Conservation (phyloP, 2,113 vertebrate species). For the Anser cygnoides region DNA sequence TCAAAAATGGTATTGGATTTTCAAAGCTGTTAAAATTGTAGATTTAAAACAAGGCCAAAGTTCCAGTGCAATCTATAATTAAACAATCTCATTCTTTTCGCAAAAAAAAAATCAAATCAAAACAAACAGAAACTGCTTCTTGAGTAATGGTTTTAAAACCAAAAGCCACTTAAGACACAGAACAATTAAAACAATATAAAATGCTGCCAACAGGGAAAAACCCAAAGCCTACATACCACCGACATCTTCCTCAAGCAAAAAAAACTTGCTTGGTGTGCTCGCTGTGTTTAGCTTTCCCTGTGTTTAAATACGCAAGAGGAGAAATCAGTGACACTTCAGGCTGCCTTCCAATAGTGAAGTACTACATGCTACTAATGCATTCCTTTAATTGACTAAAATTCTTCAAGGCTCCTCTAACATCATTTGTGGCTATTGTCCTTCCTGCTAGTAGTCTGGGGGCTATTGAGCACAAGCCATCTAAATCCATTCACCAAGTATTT, state of each 20-base stretch:
- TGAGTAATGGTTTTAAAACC: slow-evolving; percentile 45
- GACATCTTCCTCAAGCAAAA: slow-evolving; percentile 7
- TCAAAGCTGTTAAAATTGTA: slow-evolving; percentile 7
- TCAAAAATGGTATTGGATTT: neutral
- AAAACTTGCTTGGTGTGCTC: neutral
- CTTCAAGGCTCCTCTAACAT: neutral
- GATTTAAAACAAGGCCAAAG: slow-evolving; percentile 1
- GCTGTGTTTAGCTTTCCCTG: neutral
- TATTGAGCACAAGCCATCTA: neutral
- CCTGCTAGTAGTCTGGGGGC: neutral
- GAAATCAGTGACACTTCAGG: neutral
- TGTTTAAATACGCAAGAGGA: neutral
- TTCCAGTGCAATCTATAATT: neutral
- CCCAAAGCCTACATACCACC: neutral
- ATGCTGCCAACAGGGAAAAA: slow-evolving; percentile 47
- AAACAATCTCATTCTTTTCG: slow-evolving; percentile 21
- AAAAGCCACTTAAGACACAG: slow-evolving; percentile 39
- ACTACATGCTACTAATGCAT: neutral
- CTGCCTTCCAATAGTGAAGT: neutral
- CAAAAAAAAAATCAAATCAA: neutral
- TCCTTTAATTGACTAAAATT: neutral
- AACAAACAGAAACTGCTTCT: slow-evolving; percentile 45
- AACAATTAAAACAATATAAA: slow-evolving; percentile 21
- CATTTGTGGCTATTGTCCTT: neutral
- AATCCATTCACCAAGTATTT: neutral